phyloP scores from a whole-genome alignment of 2,797 vertebrate species.

The Sternarchorhynchus goeldii region DNA sequence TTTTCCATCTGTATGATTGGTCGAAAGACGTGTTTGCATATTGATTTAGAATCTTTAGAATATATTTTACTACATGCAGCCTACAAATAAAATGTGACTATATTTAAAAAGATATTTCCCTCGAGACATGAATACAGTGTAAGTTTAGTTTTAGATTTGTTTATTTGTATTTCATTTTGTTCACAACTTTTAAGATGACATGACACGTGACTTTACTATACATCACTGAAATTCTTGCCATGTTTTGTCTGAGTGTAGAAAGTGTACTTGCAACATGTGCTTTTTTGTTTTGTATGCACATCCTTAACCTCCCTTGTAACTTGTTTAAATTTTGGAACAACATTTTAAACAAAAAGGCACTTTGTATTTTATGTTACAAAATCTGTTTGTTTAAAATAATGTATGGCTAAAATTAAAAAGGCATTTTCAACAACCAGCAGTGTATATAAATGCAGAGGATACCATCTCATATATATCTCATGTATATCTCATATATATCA shows the following conservation, averaged over 20 bases:
- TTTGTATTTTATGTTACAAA: neutral
- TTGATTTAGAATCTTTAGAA: neutral
- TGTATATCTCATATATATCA: no score
- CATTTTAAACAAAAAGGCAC: conserved; percentile 13
- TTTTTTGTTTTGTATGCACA: conserved; percentile 24
- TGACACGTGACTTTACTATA: neutral
- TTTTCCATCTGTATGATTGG: neutral
- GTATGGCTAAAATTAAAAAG: no score
- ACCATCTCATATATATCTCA: no score
- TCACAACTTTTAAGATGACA: neutral
- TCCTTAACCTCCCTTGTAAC: neutral
- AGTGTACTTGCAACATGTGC: conserved; percentile 16
- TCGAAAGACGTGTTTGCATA: neutral
- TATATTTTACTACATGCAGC: neutral
- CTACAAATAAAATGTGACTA: neutral
- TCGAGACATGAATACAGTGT: conserved; percentile 7
- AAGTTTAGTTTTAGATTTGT: conserved; percentile 15
- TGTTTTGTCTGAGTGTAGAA: conserved; percentile 1
- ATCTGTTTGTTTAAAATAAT: neutral
- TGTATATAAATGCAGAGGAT: conserved; percentile 2
- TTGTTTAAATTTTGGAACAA: conserved; percentile 39
- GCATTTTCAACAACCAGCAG: neutral
- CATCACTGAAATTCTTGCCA: neutral
- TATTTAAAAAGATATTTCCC: neutral
- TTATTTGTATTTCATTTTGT: conserved; percentile 12